Evolutionary conservation across 2,888 invertebrate genomes (phyloP).

Genomic region (Blomia tropicalis): DNA sequence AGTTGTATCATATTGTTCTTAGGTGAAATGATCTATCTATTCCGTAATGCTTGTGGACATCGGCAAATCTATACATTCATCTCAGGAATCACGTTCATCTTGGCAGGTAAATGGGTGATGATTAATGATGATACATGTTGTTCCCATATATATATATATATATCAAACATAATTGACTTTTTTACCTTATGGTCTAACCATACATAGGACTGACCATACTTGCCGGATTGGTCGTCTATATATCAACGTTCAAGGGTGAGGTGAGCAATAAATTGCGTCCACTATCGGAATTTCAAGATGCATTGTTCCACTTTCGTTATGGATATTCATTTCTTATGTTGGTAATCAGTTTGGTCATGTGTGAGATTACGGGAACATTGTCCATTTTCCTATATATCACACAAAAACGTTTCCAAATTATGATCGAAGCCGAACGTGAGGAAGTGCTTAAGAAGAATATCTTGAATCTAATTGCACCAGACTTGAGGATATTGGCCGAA

Average conservation of each 20-base stretch:
- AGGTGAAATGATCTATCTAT: conserved; percentile 61
- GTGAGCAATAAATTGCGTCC: conserved; percentile 69
- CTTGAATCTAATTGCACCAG: background rate
- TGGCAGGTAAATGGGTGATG: conserved; percentile 51
- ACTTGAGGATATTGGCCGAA: background rate
- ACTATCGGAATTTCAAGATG: conserved; percentile 51
- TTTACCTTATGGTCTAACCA: background rate
- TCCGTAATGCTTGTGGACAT: conserved; percentile 58
- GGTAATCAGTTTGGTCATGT: conserved; percentile 63
- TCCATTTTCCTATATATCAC: conserved; percentile 73
- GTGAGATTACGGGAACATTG: conserved; percentile 67
- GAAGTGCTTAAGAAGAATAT: conserved; percentile 21
- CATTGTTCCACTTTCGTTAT: conserved; percentile 40
- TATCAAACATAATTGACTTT: background rate
- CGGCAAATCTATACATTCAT: conserved; percentile 63
- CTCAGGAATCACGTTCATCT: conserved; percentile 68
- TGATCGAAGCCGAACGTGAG: conserved; percentile 26
- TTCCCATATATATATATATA: too few relatives aligned
- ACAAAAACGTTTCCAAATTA: conserved; percentile 41
- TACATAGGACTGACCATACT: conserved; percentile 64
- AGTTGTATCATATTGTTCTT: conserved; percentile 58
- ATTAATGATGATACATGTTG: background rate
- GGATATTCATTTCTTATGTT: conserved; percentile 74
- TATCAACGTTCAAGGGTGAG: conserved; percentile 78
- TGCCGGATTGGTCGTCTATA: conserved; percentile 77